These are phyloP conservation scores for Pediacus dermestoides DNA, from an alignment of 2,888 invertebrate species.

Conservation along the genomic window DNA sequence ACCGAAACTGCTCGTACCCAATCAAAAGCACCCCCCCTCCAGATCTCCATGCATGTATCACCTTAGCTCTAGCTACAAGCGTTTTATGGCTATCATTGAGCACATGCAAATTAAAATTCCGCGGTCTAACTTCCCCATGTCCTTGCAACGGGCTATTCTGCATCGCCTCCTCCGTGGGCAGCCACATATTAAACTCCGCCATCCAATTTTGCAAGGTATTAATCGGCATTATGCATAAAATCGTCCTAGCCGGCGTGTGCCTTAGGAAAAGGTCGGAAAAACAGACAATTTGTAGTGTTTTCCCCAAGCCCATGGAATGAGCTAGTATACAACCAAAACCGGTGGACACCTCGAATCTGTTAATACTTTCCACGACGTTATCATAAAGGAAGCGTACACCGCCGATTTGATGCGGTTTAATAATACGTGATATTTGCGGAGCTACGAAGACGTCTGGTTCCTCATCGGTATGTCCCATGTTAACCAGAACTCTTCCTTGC, in stretches of 20 bases:
- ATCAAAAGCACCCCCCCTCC: constrained; percentile 92
- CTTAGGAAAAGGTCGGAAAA: constrained; percentile 95
- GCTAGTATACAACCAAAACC: constrained; percentile 94
- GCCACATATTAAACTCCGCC: constrained; percentile 97
- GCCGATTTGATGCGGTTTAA: constrained; percentile 91
- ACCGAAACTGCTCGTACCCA: constrained; percentile 94
- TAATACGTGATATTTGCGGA: constrained; percentile 83
- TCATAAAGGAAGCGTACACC: constrained; percentile 83
- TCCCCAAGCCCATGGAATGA: constrained; percentile 99
- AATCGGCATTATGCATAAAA: constrained; percentile 96
- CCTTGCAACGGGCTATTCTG: constrained; percentile 55
- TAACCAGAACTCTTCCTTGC: constrained; percentile 86
- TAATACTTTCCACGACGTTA: constrained; percentile 92
- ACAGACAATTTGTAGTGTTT: constrained; percentile 89
- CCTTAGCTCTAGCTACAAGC: constrained; percentile 79
- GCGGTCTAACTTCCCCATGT: constrained; percentile 66
- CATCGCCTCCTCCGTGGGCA: constrained; percentile 64
- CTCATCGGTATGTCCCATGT: constrained; percentile 86
- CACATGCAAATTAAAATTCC: constrained; percentile 84
- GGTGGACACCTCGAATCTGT: constrained; percentile 77
- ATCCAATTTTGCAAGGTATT: constrained; percentile 98
- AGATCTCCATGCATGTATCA: constrained; percentile 80
- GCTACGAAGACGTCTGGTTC: constrained; percentile 91
- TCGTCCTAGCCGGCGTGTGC: constrained; percentile 82
- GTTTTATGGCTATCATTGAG: constrained; percentile 94